phyloP scores from a whole-genome alignment of 2,888 invertebrate genomes.

The Eristalinus aeneus region DNA sequence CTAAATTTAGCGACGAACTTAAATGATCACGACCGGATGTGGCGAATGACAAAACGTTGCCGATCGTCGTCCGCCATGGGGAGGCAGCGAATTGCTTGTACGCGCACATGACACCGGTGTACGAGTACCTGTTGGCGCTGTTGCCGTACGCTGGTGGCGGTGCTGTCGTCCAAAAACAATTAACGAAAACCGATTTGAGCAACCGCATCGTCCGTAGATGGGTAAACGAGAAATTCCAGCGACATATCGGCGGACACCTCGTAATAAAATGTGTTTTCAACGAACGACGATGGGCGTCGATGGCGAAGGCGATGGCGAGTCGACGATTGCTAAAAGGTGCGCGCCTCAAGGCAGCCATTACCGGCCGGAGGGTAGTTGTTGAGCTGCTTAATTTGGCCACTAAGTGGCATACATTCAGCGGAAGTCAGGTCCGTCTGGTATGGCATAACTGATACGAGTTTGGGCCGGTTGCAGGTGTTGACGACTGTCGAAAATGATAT shows the following conservation, averaged over 20 bases:
- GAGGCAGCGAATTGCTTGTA: not conserved
- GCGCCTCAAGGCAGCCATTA: constrained; percentile 37
- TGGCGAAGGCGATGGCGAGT: constrained; percentile 11
- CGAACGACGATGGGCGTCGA: constrained; percentile 28
- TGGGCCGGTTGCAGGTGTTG: not conserved
- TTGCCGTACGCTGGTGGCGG: not conserved
- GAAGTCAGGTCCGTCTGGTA: constrained; percentile 54
- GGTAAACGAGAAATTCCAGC: constrained; percentile 67
- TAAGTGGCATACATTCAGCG: constrained; percentile 56
- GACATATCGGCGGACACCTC: constrained; percentile 59
- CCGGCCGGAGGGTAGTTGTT: constrained; percentile 53
- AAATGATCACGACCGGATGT: constrained; percentile 65
- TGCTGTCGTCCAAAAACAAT: constrained; percentile 55
- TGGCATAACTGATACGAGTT: constrained; percentile 17
- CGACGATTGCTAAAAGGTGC: constrained; percentile 49
- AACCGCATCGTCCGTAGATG: constrained; percentile 52
- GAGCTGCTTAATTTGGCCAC: constrained; percentile 40
- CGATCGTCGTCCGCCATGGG: constrained; percentile 49
- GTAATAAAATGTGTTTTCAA: constrained; percentile 59
- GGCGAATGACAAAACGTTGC: constrained; percentile 59
- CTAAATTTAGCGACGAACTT: constrained; percentile 66
- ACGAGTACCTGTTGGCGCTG: constrained; percentile 39
- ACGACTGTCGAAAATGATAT: not conserved
- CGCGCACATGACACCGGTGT: constrained; percentile 40
- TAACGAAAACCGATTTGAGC: constrained; percentile 67